Evolutionary conservation across 2,113 vertebrate genomes (phyloP).

Genomic region (Tringa solitaria): DNA sequence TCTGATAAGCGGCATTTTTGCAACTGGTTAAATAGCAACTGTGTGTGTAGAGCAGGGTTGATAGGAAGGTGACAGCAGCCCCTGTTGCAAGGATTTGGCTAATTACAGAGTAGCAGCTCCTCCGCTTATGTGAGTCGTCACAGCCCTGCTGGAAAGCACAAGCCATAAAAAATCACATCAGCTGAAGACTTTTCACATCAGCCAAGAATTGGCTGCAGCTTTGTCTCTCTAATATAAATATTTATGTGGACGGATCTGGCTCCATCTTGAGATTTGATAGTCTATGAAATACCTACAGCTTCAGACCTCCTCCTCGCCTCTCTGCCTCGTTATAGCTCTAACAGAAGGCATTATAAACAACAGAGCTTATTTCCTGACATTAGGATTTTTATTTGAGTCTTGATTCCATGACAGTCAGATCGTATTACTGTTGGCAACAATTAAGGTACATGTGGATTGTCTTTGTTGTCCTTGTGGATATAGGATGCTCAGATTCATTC

Average conservation of each 20-base stretch:
- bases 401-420: neutral
- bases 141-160: conserved; percentile 3
- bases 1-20: neutral
- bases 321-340: neutral
- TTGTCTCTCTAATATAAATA: conserved; percentile 41
- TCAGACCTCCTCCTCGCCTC: neutral
- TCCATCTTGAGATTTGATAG: neutral
- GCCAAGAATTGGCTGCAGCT: neutral
- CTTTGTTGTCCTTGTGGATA: neutral
- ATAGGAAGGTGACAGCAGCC: neutral
- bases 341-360: neutral
- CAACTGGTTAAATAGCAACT: neutral
- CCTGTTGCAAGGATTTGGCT: neutral
- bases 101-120: conserved; percentile 11
- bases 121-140: conserved; percentile 24
- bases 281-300: neutral
- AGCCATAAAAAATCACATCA: conserved; percentile 17
- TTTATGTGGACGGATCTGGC: neutral
- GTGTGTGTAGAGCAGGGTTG: neutral
- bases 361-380: neutral
- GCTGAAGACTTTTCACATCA: neutral
- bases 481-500: neutral
- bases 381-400: neutral
- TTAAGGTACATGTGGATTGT: neutral
- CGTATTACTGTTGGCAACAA: neutral